Base-by-base conservation (phyloP, 2,797 vertebrate genomes). In the Setipinna tenuifilis region DNA sequence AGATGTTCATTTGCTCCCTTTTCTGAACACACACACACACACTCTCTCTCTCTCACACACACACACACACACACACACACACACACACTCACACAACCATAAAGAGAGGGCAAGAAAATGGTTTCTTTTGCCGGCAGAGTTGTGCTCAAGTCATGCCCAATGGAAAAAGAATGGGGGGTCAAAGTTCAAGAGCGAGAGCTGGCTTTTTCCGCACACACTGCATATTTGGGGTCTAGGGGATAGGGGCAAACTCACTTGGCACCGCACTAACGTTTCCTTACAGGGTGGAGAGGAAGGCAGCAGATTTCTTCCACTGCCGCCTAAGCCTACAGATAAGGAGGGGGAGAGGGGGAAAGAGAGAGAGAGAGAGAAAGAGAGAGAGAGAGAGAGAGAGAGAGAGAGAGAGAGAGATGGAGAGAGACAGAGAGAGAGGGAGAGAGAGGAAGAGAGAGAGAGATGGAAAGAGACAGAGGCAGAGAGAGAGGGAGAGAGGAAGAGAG, bases 351-450 rank as follows among this genome's bases (percentile, higher is more conserved):
- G 87, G 83, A 88, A 88, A 91, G 87, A 90, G 92, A 92, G 93
- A 78, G 83, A 92, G 91, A 92, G 61, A 11, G 89, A 91, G 87
- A 89, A 92, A 92, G 92, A 75, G 83, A 91, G 92, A 14, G 92
- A 90, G 92, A 86, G 86, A 89, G 92, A 90, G 92, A 88, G 87
- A 91, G 84, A 0, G 46, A 82, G 82, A 90, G 87, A 83, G 86
- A 83, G 90, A 48, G 46, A 48, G 46, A 48, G 84, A 68, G 84
- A 82, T 88, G 87, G 89, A 91, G 91, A 88, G 90, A 86, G 71
- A 87, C n/a, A n/a, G n/a, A n/a, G 82, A 87, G 83, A 92, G 92
- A 71, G 83, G 91, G 92, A 17, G 92, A 91, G 92, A 92, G 92
- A 71, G 83, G 91, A 91, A 17, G 92, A 91, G 92, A 92, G 92